Conservation (phyloP, 2,888 invertebrate species). For the Schizotus pectinicornis region DNA sequence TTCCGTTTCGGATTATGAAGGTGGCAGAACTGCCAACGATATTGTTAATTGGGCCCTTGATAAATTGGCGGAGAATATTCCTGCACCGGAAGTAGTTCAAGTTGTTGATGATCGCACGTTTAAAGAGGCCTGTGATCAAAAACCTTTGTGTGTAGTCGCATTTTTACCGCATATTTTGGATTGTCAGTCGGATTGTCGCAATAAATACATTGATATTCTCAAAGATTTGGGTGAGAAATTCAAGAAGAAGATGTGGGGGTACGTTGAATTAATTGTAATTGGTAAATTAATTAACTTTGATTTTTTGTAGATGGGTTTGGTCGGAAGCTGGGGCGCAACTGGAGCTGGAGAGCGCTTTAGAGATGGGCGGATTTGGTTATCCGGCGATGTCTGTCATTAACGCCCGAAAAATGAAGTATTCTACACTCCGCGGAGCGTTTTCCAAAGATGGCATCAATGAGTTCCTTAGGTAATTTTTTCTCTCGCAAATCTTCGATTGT, state of each 20-base stretch:
- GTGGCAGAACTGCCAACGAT: slow-evolving; percentile 87
- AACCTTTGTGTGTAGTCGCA: slow-evolving; percentile 89
- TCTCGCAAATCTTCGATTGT: background rate
- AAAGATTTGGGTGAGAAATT: slow-evolving; percentile 83
- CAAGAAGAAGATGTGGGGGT: slow-evolving; percentile 93
- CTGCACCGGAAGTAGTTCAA: slow-evolving; percentile 82
- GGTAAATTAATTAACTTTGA: background rate
- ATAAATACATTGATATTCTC: slow-evolving; percentile 80
- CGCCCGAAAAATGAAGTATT: slow-evolving; percentile 95
- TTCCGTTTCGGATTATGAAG: slow-evolving; percentile 85
- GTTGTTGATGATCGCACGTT: slow-evolving; percentile 67
- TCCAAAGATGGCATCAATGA: slow-evolving; percentile 94
- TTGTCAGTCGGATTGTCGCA: slow-evolving; percentile 91
- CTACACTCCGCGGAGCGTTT: slow-evolving; percentile 91
- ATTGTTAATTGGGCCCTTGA: slow-evolving; percentile 91
- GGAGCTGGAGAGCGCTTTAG: slow-evolving; percentile 85
- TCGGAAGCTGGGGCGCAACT: slow-evolving; percentile 87
- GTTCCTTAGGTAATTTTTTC: slow-evolving; percentile 62
- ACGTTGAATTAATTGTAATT: slow-evolving; percentile 20
- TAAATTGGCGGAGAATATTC: slow-evolving; percentile 84
- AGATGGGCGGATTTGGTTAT: slow-evolving; percentile 97
- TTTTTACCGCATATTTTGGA: slow-evolving; percentile 95
- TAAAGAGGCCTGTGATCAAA: slow-evolving; percentile 80
- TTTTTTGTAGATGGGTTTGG: slow-evolving; percentile 81
- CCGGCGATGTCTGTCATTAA: slow-evolving; percentile 98